These are phyloP conservation scores for Hydrotaea cyrtoneurina DNA, from an alignment of 2,888 invertebrate genomes.

Conservation along the genomic window DNA sequence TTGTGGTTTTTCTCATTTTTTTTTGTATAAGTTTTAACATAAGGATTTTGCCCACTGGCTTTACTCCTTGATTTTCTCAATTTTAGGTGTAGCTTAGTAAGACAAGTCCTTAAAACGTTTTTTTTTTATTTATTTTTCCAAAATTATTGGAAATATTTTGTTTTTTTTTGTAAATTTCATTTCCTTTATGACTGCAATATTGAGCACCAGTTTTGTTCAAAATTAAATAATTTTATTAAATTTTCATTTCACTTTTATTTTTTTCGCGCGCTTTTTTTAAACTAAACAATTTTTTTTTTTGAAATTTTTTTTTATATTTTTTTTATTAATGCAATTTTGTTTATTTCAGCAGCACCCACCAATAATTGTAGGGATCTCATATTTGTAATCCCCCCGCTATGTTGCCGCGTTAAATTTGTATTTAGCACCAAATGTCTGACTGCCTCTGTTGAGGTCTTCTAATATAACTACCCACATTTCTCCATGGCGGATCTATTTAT, in stretches of 20 bases:
- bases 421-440: constrained; percentile 74
- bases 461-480: constrained; percentile 80
- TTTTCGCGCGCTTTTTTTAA: background rate
- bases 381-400: constrained; percentile 75
- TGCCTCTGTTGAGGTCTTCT: constrained; percentile 80
- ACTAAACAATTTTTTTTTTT: background rate
- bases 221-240: background rate
- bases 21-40: too few species aligned
- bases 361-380: constrained; percentile 81
- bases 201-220: too few species aligned
- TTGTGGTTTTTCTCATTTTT: too few species aligned
- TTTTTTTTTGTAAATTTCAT: too few species aligned
- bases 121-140: too few species aligned
- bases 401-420: constrained; percentile 76
- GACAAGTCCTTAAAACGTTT: too few species aligned
- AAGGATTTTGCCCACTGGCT: too few species aligned
- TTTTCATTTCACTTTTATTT: background rate
- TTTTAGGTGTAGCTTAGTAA: too few species aligned
- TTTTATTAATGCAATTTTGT: constrained; percentile 11
- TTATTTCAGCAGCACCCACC: constrained; percentile 76
- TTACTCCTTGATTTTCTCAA: too few species aligned
- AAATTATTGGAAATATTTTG: too few species aligned
- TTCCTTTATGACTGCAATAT: too few species aligned
- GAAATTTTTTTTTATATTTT: constrained; percentile 28
- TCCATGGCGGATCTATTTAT: constrained; percentile 80